Conservation (phyloP, 2,113 vertebrate genomes). For the Nesoenas mayeri region DNA sequence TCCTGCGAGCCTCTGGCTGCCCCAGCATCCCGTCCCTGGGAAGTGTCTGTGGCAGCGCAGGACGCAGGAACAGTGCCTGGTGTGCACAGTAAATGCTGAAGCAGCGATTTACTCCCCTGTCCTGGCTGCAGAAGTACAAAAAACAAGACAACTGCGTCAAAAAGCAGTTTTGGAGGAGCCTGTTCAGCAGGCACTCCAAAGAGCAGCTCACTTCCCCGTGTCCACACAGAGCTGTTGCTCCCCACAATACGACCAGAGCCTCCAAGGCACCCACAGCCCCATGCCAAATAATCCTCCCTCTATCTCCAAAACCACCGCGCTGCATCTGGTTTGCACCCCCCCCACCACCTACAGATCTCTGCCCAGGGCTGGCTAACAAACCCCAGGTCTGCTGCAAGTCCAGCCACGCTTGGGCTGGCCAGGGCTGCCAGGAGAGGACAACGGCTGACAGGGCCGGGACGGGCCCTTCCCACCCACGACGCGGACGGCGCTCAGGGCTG, state of each 20-base stretch:
- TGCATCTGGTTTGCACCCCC: neutral
- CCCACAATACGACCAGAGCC: rapidly evolving
- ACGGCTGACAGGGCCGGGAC: rapidly evolving
- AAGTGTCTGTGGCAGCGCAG: neutral
- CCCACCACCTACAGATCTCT: neutral
- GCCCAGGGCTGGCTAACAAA: neutral
- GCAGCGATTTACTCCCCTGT: neutral
- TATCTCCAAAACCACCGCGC: neutral
- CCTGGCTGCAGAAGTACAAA: rapidly evolving
- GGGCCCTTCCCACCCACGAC: rapidly evolving
- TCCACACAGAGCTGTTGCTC: neutral
- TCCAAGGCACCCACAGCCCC: neutral
- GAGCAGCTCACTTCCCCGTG: neutral
- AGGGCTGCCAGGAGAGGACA: neutral
- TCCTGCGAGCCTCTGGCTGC: neutral
- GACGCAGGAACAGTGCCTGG: rapidly evolving
- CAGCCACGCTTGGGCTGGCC: rapidly evolving
- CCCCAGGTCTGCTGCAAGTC: neutral
- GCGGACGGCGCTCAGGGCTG: neutral
- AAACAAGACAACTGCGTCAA: neutral
- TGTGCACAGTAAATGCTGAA: neutral
- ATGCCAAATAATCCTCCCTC: too few relatives aligned
- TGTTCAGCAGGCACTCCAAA: rapidly evolving
- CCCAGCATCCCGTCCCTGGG: neutral
- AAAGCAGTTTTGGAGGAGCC: neutral